Base-by-base conservation (phyloP, 2,113 vertebrate genomes). In the Azemiops feae region DNA sequence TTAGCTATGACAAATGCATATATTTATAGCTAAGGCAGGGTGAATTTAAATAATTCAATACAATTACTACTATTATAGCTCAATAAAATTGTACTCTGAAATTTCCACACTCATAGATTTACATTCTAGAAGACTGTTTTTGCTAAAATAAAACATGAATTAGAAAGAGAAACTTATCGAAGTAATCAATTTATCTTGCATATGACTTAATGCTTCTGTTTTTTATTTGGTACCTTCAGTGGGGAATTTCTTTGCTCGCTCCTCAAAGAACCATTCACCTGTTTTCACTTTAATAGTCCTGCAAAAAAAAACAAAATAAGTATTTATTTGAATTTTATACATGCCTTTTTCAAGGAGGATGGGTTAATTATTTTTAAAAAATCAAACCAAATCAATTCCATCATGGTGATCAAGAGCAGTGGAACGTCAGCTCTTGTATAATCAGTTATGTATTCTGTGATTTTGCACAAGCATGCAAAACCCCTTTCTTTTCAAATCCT, bases 181-280 rank as follows among this genome's bases (percentile, higher is more conserved):
- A 14, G 3, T 39, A 14, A 74, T 18, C 50, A 90, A 54, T 50
- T 88, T 89, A 53, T 1, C 39, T 20, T 58, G 1, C 4, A 4
- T 74, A 94, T 88, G 34, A 43, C 92, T 64, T 1, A 90, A 85
- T 53, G 22, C 16, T 12, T 25, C 27, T 91, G 43, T 50, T 94
- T 74, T 88, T 85, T 53, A 94, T 34, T 3, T 1, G 69, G 96
- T 98, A 99, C 98, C 98, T 98, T 97, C 97, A 43, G 89, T 54
- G 23, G 98, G 98, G 94, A 98, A 99, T 95, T 98, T 99, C 97
- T 98, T 99, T 34, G 97, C 98, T 96, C 98, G 98, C 94, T 99
- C 98, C 92, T 99, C 98, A 88, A 98, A 96, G 96, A 99, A 99
- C 99, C 99, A 99, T 18, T 99, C 98, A 81, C 99, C 99, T 89